These are phyloP conservation scores for Alaudala cheleensis DNA, from an alignment of 2,113 vertebrate species.

Conservation along the genomic window DNA sequence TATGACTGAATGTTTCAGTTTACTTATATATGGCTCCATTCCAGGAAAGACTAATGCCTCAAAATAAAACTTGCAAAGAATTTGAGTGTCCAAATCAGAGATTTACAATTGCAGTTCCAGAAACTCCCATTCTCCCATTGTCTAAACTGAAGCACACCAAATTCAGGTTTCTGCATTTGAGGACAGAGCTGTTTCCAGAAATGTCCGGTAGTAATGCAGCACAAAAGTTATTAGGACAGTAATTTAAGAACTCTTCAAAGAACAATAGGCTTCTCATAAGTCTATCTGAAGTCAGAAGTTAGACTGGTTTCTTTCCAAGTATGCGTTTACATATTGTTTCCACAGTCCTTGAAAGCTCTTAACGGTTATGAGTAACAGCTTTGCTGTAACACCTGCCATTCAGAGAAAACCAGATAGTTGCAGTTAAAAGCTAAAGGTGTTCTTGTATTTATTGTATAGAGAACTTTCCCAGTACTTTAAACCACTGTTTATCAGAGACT, in stretches of 20 bases:
- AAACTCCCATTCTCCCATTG: not conserved
- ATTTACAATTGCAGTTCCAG: not conserved
- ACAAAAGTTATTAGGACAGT: not conserved
- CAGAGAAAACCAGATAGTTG: constrained; percentile 48
- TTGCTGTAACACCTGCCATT: constrained; percentile 63
- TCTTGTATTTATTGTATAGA: constrained; percentile 49
- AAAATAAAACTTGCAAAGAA: constrained; percentile 4
- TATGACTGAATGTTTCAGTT: not conserved
- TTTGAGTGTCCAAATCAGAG: not conserved
- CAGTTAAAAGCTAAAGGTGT: constrained; percentile 71
- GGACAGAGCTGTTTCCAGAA: not conserved
- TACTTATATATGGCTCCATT: not conserved
- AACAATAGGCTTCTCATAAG: not conserved
- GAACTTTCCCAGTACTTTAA: constrained; percentile 65
- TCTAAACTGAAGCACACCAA: not conserved
- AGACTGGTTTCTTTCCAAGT: constrained; percentile 19
- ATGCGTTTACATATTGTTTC: constrained; percentile 26
- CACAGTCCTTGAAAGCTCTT: constrained; percentile 46
- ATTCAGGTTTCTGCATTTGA: not conserved
- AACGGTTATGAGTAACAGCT: constrained; percentile 38
- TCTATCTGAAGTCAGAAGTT: not conserved
- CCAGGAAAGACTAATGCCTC: constrained; percentile 3
- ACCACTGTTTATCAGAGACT: constrained; percentile 4
- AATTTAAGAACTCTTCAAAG: not conserved
- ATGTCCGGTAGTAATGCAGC: not conserved